A percentile compares a stretch with the other conserved stretches of the same genome.
These are phyloP conservation scores for Epirrhoe alternata DNA, from an alignment of 2,888 invertebrate genomes.

Conservation along the genomic window DNA sequence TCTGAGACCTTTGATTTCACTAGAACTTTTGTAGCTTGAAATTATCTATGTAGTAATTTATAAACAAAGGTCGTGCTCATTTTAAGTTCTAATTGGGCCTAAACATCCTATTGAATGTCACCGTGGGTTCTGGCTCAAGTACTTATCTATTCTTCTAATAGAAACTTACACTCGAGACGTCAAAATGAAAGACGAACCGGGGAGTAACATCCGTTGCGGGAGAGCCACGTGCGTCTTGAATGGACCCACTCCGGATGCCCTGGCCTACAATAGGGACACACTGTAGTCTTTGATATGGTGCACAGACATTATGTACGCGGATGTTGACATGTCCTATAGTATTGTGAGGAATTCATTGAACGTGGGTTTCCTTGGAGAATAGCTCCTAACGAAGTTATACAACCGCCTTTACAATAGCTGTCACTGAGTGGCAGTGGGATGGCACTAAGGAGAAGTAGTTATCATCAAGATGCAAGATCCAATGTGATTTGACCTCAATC, in stretches of 20 bases:
- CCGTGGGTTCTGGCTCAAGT: slow-evolving; percentile 18
- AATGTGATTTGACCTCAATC: neutral
- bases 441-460: neutral
- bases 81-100: neutral
- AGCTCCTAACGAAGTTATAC: slow-evolving; percentile 24
- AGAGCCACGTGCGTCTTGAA: slow-evolving; percentile 77
- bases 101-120: slow-evolving; percentile 1
- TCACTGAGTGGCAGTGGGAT: neutral
- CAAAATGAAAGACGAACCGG: slow-evolving; percentile 38
- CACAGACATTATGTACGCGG: slow-evolving; percentile 52
- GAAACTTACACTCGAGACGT: slow-evolving; percentile 34
- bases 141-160: slow-evolving; percentile 31
- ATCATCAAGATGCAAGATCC: neutral
- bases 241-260: slow-evolving; percentile 72
- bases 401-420: slow-evolving; percentile 3
- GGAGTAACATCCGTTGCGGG: slow-evolving; percentile 65
- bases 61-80: too few relatives aligned
- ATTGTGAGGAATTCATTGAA: slow-evolving; percentile 27
- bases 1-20: slow-evolving; percentile 17
- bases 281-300: slow-evolving; percentile 45
- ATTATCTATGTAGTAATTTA: neutral
- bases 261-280: slow-evolving; percentile 58
- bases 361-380: slow-evolving; percentile 21
- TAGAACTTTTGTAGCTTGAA: slow-evolving; percentile 17
- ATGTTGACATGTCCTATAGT: slow-evolving; percentile 38